Percentiles rank a stretch among this genome's conserved stretches.
Conservation (phyloP, 2,888 invertebrate genomes). For the Perizoma flavofasciatum region DNA sequence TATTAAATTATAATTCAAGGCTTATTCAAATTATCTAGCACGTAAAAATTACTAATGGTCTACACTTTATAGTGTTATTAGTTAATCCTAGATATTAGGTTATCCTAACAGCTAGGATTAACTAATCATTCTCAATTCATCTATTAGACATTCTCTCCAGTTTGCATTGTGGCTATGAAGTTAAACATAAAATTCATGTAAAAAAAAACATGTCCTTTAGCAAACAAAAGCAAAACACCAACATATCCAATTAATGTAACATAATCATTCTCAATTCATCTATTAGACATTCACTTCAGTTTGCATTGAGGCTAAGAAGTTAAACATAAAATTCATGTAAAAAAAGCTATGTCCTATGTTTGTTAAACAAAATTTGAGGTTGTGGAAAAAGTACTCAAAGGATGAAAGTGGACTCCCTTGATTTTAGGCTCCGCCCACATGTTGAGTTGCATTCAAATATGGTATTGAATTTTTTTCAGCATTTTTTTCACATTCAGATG, state of each 20-base stretch:
- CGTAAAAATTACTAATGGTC: background rate
- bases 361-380: slow-evolving; percentile 7
- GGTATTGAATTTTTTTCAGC: slow-evolving; percentile 11
- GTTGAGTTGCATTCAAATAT: slow-evolving; percentile 28
- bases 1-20: background rate
- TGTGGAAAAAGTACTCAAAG: slow-evolving; percentile 12
- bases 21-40: background rate
- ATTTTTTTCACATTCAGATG: background rate
- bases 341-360: too few species aligned
- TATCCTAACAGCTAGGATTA: background rate
- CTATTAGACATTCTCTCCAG: background rate
- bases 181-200: background rate
- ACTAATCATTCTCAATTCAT: background rate
- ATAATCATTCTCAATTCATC: too few species aligned
- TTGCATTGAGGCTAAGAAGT: too few species aligned
- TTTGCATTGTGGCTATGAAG: background rate
- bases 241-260: slow-evolving; percentile 13
- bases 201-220: slow-evolving; percentile 5
- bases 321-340: too few species aligned
- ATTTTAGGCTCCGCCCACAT: slow-evolving; percentile 24
- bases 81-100: too few species aligned
- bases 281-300: too few species aligned
- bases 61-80: background rate
- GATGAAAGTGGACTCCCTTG: slow-evolving; percentile 35
- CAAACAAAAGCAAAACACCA: slow-evolving; percentile 15